phyloP scores from a whole-genome alignment of 2,113 vertebrate species.

The Oophaga pumilio region DNA sequence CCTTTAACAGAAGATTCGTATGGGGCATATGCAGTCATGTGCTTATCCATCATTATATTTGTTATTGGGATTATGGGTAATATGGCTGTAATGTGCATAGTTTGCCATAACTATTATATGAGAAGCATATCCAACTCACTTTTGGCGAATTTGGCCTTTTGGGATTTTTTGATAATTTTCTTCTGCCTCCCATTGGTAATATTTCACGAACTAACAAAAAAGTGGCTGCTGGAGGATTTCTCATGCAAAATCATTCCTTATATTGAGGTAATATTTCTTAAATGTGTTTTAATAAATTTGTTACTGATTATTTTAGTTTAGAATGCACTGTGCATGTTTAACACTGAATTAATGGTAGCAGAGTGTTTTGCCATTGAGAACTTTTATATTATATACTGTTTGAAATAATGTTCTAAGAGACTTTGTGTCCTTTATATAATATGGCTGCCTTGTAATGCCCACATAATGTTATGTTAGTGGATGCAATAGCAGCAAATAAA shows the following conservation, averaged over 20 bases:
- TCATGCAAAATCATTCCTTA: conserved; percentile 96
- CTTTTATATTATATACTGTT: not conserved
- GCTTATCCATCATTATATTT: conserved; percentile 84
- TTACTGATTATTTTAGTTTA: not conserved
- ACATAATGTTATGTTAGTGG: not conserved
- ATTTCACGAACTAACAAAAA: conserved; percentile 91
- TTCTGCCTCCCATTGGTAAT: conserved; percentile 94
- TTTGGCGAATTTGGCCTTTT: conserved; percentile 93
- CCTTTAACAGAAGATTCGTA: conserved; percentile 84
- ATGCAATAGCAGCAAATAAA: not conserved
- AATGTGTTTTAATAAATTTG: not conserved
- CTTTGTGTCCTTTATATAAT: not conserved
- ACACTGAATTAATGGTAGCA: not conserved
- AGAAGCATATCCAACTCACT: conserved; percentile 96
- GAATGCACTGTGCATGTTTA: not conserved
- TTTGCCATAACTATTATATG: conserved; percentile 98
- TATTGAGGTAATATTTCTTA: conserved; percentile 84
- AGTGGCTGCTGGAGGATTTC: conserved; percentile 93
- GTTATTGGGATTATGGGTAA: conserved; percentile 90
- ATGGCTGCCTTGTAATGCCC: not conserved
- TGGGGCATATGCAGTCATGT: conserved; percentile 85
- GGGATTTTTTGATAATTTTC: conserved; percentile 94
- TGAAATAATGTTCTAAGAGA: not conserved
- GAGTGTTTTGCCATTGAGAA: not conserved
- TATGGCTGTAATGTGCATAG: conserved; percentile 95